These are phyloP conservation scores for Hermaeophaga mercurialis DNA, from an alignment of 2,888 invertebrate genomes.

Conservation along the genomic window DNA sequence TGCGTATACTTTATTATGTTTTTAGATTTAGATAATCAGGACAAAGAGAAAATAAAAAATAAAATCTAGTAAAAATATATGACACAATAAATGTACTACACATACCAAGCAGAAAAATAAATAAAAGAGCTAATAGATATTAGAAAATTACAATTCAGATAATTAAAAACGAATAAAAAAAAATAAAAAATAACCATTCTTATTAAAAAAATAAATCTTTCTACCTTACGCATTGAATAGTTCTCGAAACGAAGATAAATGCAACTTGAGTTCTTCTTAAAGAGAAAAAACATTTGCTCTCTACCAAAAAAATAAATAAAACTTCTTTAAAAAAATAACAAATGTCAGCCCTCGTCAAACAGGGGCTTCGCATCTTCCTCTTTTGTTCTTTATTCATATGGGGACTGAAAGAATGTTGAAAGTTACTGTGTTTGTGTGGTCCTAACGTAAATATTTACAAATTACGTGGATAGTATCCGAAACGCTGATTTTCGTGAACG, in stretches of 20 bases:
- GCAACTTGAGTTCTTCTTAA: background rate
- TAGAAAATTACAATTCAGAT: too few species aligned
- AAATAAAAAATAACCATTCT: too few species aligned
- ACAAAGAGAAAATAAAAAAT: too few species aligned
- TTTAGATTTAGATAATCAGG: too few species aligned
- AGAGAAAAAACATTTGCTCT: conserved; percentile 12
- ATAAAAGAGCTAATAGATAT: too few species aligned
- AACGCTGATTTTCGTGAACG: conserved; percentile 4
- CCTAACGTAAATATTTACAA: conserved; percentile 43
- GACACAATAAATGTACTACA: too few species aligned
- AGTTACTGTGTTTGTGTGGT: conserved; percentile 39
- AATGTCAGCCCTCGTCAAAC: conserved; percentile 27
- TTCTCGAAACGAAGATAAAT: background rate
- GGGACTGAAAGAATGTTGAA: conserved; percentile 13
- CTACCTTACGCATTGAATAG: too few species aligned
- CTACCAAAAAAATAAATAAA: conserved; percentile 21
- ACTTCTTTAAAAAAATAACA: conserved; percentile 18
- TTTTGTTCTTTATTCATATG: conserved; percentile 2
- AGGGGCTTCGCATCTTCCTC: conserved; percentile 1
- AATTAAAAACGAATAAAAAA: too few species aligned
- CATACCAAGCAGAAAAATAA: too few species aligned
- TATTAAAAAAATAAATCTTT: too few species aligned
- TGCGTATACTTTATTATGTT: too few species aligned
- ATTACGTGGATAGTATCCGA: conserved; percentile 21
- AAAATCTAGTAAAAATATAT: too few species aligned